These are phyloP conservation scores for Coregonus ussuriensis DNA, from an alignment of 2,797 vertebrate species.

Conservation along the genomic window DNA sequence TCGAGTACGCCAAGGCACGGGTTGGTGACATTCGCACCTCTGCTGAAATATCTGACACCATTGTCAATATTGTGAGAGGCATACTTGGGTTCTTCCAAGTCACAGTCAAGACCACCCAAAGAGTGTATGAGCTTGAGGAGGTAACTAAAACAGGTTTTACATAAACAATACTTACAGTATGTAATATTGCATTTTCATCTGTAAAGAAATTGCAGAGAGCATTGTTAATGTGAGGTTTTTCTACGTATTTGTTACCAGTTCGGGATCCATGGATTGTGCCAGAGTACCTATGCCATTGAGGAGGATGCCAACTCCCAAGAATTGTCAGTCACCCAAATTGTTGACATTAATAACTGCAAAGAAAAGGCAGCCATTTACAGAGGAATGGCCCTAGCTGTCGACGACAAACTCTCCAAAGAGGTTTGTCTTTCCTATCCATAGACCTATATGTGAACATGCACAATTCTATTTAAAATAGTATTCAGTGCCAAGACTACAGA, in stretches of 20 bases:
- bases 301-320: constrained; percentile 64
- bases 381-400: constrained; percentile 74
- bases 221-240: not conserved
- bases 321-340: constrained; percentile 71
- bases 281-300: constrained; percentile 75
- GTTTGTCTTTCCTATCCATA: constrained; percentile 57
- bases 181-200: not conserved
- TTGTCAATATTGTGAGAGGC: constrained; percentile 81
- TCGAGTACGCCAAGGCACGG: constrained; percentile 78
- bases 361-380: constrained; percentile 70
- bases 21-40: constrained; percentile 73
- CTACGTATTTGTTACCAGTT: constrained; percentile 55
- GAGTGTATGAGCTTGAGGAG: constrained; percentile 78
- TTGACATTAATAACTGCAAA: constrained; percentile 78
- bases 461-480: not conserved
- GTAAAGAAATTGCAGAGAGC: not conserved
- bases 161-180: not conserved
- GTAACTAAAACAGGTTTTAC: constrained; percentile 40
- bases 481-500: too few relatives aligned
- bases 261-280: constrained; percentile 82
- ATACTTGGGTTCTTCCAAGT: constrained; percentile 76
- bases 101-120: constrained; percentile 82
- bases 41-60: constrained; percentile 62
- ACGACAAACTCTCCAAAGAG: constrained; percentile 68
- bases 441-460: not conserved